Percentiles rank a stretch among this genome's conserved stretches.
Evolutionary conservation across 2,113 vertebrate genomes (phyloP).

Genomic region (Triplophysa siluroides): DNA sequence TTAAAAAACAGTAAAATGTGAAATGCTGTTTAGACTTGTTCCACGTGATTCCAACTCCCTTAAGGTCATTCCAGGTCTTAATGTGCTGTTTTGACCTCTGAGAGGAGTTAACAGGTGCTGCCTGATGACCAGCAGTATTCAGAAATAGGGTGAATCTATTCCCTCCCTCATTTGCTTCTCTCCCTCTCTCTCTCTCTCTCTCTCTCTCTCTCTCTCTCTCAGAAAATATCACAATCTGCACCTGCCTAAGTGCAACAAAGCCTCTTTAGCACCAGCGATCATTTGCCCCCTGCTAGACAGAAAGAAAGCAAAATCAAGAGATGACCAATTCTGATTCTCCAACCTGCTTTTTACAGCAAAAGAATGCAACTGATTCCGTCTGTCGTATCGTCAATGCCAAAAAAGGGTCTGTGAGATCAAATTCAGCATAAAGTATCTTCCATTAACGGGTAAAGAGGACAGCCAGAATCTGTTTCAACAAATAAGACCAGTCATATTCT

Average conservation of each 20-base stretch:
- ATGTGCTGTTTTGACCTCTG: no score
- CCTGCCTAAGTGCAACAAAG: conserved; percentile 7
- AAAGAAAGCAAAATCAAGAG: conserved; percentile 30
- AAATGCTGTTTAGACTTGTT: no score
- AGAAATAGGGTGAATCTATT: no score
- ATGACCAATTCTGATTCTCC: conserved; percentile 33
- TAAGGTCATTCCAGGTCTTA: no score
- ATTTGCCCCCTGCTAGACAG: conserved; percentile 28
- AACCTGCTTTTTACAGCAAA: not conserved
- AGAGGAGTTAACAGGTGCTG: no score
- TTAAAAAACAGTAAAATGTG: no score
- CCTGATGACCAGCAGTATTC: no score
- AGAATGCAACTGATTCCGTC: not conserved
- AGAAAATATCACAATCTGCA: not conserved
- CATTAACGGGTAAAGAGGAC: not conserved
- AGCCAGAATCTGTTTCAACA: not conserved
- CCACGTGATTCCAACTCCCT: no score
- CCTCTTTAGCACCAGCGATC: conserved; percentile 3
- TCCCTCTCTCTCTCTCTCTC: no score
- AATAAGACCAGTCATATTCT: not conserved
- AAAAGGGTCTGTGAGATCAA: not conserved
- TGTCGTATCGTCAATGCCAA: not conserved
- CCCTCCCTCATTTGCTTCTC: no score
- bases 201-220: no score
- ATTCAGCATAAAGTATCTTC: not conserved